phyloP scores from a whole-genome alignment of 2,797 vertebrate species.

The Salarias fasciatus region DNA sequence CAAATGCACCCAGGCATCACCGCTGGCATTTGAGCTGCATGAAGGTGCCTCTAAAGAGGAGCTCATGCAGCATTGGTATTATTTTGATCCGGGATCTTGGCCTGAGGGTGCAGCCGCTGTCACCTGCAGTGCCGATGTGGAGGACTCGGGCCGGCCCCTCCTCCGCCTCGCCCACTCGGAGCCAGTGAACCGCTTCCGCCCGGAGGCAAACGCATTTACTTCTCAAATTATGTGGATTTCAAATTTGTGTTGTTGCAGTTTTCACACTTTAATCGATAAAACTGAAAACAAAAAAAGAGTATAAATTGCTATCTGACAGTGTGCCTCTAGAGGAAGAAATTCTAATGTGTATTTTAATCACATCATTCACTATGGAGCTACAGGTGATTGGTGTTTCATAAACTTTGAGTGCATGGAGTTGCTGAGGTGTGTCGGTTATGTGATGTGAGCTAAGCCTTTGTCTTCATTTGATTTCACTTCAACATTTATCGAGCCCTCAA shows the following conservation, averaged over 20 bases:
- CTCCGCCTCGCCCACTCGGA: slow-evolving; percentile 1
- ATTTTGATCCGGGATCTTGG: slow-evolving; percentile 24
- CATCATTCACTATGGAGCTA: background rate
- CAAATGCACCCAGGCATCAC: slow-evolving; percentile 29
- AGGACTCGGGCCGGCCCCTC: slow-evolving; percentile 8
- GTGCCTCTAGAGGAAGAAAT: background rate
- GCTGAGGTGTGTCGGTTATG: background rate
- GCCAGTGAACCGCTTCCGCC: slow-evolving; percentile 23
- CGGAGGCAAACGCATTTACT: slow-evolving; percentile 15
- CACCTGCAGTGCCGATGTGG: slow-evolving; percentile 5
- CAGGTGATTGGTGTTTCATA: background rate
- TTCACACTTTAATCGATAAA: slow-evolving; percentile 4
- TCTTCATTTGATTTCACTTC: slow-evolving; percentile 2
- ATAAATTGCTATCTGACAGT: background rate
- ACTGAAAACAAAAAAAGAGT: slow-evolving; percentile 5
- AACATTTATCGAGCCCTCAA: background rate
- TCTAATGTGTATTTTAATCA: background rate
- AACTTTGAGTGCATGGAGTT: background rate
- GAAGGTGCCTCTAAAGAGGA: slow-evolving; percentile 33
- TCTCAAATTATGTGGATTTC: slow-evolving; percentile 6
- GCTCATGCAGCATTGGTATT: slow-evolving; percentile 25
- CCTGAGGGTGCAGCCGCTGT: slow-evolving; percentile 28
- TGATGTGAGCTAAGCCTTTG: background rate
- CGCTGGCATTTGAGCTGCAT: slow-evolving; percentile 35
- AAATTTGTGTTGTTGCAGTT: background rate